These are phyloP conservation scores for Istiophorus platypterus DNA, from an alignment of 2,113 vertebrate genomes.

Conservation along the genomic window DNA sequence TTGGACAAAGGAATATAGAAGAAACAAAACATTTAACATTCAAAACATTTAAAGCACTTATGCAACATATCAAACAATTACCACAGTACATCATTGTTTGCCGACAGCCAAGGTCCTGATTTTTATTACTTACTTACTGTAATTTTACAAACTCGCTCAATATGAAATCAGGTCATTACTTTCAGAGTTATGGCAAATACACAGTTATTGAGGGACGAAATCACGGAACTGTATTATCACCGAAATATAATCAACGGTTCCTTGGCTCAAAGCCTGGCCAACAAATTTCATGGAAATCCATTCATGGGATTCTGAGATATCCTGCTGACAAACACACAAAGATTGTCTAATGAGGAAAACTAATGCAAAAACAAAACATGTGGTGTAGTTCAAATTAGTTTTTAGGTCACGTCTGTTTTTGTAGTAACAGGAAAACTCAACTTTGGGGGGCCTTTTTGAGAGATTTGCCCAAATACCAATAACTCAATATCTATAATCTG, in stretches of 20 bases:
- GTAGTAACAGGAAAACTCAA: not conserved
- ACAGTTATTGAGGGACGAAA: not conserved
- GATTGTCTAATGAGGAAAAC: not conserved
- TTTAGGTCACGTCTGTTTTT: not conserved
- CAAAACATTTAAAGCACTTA: not conserved
- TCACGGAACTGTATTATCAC: not conserved
- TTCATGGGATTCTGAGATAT: constrained; percentile 22
- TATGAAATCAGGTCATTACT: not conserved
- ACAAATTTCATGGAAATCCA: constrained; percentile 25
- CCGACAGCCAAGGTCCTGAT: not conserved
- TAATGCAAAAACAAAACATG: not conserved
- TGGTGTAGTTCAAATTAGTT: not conserved
- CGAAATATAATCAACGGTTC: constrained; percentile 31
- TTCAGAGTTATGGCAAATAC: not conserved
- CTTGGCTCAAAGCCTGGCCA: constrained; percentile 16
- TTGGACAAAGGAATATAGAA: no score
- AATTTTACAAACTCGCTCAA: not conserved
- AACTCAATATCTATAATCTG: not conserved
- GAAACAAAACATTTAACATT: no score
- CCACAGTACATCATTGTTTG: no score
- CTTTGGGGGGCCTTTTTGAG: not conserved
- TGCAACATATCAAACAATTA: not conserved
- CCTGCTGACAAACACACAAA: constrained; percentile 24
- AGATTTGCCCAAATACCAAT: not conserved
- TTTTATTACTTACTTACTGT: not conserved